phyloP scores from a whole-genome alignment of 2,888 invertebrate species.

The Heliconius aoede region DNA sequence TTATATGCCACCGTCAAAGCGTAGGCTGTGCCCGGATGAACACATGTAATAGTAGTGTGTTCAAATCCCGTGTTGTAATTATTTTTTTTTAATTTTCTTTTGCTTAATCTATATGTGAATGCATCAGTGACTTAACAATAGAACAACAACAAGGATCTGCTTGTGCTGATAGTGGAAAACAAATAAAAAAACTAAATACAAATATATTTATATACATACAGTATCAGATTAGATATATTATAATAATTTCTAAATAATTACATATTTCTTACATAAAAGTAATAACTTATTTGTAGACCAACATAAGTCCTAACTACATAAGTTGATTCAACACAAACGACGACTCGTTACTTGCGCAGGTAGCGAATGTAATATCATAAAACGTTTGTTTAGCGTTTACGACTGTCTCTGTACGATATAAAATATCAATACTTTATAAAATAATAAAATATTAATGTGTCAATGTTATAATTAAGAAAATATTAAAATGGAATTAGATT shows the following conservation, averaged over 20 bases:
- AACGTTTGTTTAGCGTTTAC: constrained; percentile 15
- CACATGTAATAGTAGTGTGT: not conserved
- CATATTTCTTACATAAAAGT: constrained; percentile 8
- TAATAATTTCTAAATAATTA: no score
- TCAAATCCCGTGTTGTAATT: not conserved
- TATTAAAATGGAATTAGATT: not conserved
- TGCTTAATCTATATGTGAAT: not conserved
- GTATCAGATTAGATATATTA: no score
- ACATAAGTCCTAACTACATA: no score
- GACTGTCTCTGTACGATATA: constrained; percentile 8
- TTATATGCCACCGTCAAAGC: no score
- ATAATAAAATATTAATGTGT: constrained; percentile 37
- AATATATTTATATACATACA: not conserved
- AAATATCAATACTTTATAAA: constrained; percentile 7
- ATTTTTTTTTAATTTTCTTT: not conserved
- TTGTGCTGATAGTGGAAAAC: not conserved
- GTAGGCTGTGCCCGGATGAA: no score
- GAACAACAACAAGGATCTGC: no score
- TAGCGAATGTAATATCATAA: constrained; percentile 23
- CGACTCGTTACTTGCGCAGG: constrained; percentile 14
- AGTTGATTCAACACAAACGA: not conserved
- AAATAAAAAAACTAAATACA: no score
- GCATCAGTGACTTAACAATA: not conserved
- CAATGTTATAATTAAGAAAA: constrained; percentile 24
- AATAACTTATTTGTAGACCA: not conserved